A percentile compares a stretch with the other conserved stretches of the same genome.
These are phyloP conservation scores for Harpagifer antarcticus DNA, from an alignment of 2,797 vertebrate genomes.

Conservation along the genomic window DNA sequence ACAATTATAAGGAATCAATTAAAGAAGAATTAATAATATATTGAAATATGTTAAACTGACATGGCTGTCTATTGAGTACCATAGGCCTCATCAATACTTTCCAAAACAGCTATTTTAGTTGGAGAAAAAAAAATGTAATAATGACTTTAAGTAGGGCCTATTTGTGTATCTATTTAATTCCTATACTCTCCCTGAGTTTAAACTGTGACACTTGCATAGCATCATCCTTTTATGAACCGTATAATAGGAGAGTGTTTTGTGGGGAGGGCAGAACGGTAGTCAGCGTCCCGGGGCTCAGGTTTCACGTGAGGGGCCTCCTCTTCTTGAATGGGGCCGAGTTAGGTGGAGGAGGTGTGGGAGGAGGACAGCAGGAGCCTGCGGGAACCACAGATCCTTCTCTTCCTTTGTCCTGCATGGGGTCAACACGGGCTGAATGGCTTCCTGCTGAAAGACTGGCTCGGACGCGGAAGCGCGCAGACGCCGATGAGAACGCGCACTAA, in stretches of 20 bases:
- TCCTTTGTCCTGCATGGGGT: conserved; percentile 74
- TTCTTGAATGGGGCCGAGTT: conserved; percentile 66
- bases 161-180: neutral
- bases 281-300: conserved; percentile 66
- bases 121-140: too few relatives aligned
- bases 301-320: conserved; percentile 77
- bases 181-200: neutral
- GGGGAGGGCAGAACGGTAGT: conserved; percentile 63
- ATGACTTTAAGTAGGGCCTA: neutral
- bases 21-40: neutral
- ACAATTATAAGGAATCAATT: neutral
- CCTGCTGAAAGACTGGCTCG: conserved; percentile 36
- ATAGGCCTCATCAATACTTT: neutral
- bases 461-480: conserved; percentile 52
- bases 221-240: conserved; percentile 27
- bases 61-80: neutral
- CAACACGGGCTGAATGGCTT: conserved; percentile 64
- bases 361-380: conserved; percentile 48
- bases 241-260: conserved; percentile 32
- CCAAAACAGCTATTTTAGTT: neutral
- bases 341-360: conserved; percentile 65
- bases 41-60: neutral
- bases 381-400: conserved; percentile 25
- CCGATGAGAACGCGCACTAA: conserved; percentile 67
- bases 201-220: conserved; percentile 16